Base-by-base conservation (phyloP, 2,888 invertebrate species). In the Cylindroiulus punctatus region DNA sequence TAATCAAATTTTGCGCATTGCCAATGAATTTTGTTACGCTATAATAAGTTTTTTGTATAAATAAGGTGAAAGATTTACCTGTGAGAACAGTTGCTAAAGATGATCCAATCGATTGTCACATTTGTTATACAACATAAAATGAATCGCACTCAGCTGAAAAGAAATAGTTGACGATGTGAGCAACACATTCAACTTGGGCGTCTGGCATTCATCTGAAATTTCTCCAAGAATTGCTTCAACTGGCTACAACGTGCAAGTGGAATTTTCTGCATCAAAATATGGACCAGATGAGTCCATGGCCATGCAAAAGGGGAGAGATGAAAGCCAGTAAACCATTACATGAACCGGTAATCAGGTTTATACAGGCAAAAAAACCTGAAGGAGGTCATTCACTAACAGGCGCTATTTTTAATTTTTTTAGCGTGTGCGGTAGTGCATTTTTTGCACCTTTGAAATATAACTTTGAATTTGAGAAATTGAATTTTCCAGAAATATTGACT, bases 281-380 rank as follows among this genome's bases (percentile, higher is more conserved):
- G 57, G 57, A 57, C 57, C n/a, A 57, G 57, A 57, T 57, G 57
- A 57, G 57, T 57, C 57, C 57, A 57, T 57, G 57, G 57, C 22
- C 57, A n/a, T 57, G 57, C 5, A n/a, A 57, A n/a, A 57, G 57
- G 57, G 57, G 57, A 57, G 57, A 57, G 22, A n/a, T n/a, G n/a
- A 19, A n/a, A 57, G 22, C 57, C 57, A n/a, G 22, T 4, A 19
- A 57, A 52, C 22, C 19, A 4, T 57, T 22, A 8, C 14, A 44
- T 44, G 8, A n/a, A 44, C 44, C n/a, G 22, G 0, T n/a, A n/a
- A 19, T 7, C 57, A 57, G 57, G n/a, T 57, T 57, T 12, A 57
- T 57, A 57, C 3, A 57, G 57, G 57, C 57, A 19, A 57, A 47
- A 47, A n/a, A n/a, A 57, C n/a, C 57, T 19, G n/a, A 57, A 57